Conservation (phyloP, 2,113 vertebrate genomes). For the Spheniscus mendiculus region DNA sequence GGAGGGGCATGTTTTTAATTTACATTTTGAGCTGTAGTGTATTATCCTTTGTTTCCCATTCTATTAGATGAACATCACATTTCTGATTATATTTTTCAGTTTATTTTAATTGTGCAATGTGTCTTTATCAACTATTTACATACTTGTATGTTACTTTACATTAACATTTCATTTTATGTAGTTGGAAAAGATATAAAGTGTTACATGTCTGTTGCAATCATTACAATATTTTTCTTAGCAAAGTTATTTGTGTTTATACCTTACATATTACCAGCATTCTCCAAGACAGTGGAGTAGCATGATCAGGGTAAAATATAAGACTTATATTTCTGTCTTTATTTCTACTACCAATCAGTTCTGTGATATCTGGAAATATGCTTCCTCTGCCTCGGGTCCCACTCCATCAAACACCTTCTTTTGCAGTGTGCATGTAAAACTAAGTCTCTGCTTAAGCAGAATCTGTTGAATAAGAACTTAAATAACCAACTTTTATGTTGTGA, state of each 20-base stretch:
- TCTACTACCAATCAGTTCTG: not conserved
- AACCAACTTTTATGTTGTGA: not conserved
- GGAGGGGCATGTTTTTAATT: rapidly evolving
- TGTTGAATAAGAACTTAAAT: not conserved
- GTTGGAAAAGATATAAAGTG: not conserved
- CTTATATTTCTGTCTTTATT: not conserved
- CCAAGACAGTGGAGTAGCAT: not conserved
- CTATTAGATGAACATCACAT: not conserved
- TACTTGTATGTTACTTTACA: not conserved
- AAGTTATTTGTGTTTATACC: not conserved
- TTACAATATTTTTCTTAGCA: not conserved
- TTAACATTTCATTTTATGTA: not conserved
- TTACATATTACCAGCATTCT: not conserved
- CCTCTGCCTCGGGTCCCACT: not conserved
- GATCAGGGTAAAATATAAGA: not conserved
- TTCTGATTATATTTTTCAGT: not conserved
- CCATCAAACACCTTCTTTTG: not conserved
- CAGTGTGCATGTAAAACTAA: not conserved
- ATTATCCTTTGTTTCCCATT: not conserved
- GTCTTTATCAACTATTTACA: not conserved
- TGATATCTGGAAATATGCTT: not conserved
- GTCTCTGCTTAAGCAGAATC: not conserved
- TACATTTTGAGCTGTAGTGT: not conserved
- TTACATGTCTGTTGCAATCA: not conserved
- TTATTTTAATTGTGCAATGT: not conserved